phyloP scores from a whole-genome alignment of 2,797 vertebrate genomes.

The Tapirus indicus region DNA sequence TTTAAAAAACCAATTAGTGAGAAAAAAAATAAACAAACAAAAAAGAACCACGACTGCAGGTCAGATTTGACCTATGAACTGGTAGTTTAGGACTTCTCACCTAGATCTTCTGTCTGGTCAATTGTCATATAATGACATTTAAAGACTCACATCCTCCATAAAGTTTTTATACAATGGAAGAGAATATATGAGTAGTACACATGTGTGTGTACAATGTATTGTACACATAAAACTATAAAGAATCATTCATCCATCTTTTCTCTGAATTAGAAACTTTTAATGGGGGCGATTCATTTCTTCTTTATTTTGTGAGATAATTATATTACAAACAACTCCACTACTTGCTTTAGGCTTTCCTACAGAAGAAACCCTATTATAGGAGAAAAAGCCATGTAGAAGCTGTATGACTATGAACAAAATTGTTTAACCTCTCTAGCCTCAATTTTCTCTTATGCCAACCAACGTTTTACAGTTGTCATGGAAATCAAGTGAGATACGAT shows the following conservation, averaged over 20 bases:
- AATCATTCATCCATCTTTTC: neutral
- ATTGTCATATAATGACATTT: neutral
- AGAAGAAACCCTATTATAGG: neutral
- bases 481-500: neutral
- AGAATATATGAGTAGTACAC: neutral
- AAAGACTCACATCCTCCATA: neutral
- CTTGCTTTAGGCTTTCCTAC: constrained; percentile 31
- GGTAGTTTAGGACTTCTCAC: neutral
- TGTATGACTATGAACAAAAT: neutral
- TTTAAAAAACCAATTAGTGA: neutral
- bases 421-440: neutral
- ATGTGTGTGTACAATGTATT: neutral
- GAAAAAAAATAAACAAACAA: neutral
- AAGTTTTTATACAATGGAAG: neutral
- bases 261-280: neutral
- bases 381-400: neutral
- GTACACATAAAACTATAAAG: neutral
- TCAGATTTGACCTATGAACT: neutral
- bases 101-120: neutral
- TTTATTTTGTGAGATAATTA: neutral
- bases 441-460: neutral
- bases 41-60: neutral
- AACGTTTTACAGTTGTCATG: neutral
- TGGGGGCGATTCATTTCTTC: neutral
- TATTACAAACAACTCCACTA: neutral